Conservation (phyloP, 2,888 invertebrate genomes). For the Brenthis hecate region DNA sequence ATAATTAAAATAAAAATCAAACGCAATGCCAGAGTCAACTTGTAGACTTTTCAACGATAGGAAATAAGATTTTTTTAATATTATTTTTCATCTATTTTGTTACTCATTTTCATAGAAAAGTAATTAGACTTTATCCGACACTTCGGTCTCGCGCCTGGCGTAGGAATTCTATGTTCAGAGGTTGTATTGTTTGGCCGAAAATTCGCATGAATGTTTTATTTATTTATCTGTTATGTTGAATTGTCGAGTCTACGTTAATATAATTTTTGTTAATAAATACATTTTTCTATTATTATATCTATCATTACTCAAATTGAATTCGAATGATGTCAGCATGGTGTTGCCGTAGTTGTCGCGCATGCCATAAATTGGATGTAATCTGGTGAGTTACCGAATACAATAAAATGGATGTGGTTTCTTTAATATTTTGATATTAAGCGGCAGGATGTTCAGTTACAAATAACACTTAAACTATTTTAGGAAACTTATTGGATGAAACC, state of each 20-base stretch:
- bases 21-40: constrained; percentile 55
- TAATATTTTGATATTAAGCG: constrained; percentile 48
- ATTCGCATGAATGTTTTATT: constrained; percentile 76
- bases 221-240: constrained; percentile 74
- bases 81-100: constrained; percentile 27
- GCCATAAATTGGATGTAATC: constrained; percentile 71
- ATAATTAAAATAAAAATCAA: constrained; percentile 42
- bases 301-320: constrained; percentile 71
- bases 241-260: constrained; percentile 76
- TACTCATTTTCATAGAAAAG: constrained; percentile 19
- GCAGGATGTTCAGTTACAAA: constrained; percentile 49
- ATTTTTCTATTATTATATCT: constrained; percentile 68
- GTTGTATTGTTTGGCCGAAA: constrained; percentile 74
- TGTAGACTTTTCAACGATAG: constrained; percentile 3
- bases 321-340: constrained; percentile 82
- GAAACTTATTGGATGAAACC: constrained; percentile 85
- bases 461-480: constrained; percentile 71
- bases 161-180: constrained; percentile 69
- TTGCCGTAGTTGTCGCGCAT: constrained; percentile 77
- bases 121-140: constrained; percentile 10
- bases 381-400: constrained; percentile 74
- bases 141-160: constrained; percentile 57
- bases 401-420: constrained; percentile 82
- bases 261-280: constrained; percentile 80
- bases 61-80: constrained; percentile 3